Evolutionary conservation across 2,113 vertebrate genomes (phyloP), one percentile per base, ranked within the genome.

Genomic region (Micronycteris hirsuta): DNA sequence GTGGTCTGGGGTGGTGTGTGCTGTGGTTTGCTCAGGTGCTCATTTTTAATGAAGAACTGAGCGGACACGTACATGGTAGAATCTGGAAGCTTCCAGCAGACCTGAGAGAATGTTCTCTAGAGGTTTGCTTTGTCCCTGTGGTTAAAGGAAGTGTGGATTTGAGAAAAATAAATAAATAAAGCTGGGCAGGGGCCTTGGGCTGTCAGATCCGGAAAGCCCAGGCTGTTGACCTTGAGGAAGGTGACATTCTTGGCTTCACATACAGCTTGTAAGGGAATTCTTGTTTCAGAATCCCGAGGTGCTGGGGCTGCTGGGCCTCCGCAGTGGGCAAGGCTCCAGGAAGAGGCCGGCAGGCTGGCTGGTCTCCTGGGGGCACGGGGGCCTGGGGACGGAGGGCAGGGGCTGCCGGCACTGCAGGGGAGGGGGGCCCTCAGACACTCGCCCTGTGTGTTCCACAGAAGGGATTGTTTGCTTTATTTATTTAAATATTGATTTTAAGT

Each of bases 291-390:
- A 68, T 11, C 43, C 89, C 2, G 14, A 38, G 15, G 12, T 68
- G 12, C n/a, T 8, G 17, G 26, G n/a, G 22, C 8, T n/a, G 14
- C 4, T 3, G 41, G 49, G 61, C 4, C 22, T 36, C 45, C 16
- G 38, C 15, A 15, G 7, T 7, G 19, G 10, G 33, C 15, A 45
- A 6, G 74, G 47, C 20, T 74, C 47, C 3, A 14, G n/a, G 49
- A 7, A 47, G 67, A 24, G n/a, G 26, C 0, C 0, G 33, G 11
- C 36, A 10, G 36, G 14, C 2, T 12, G 10, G 33, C 7, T 3
- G 8, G 52, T 8, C 49, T 22, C 33, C 49, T 24, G 1, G 22
- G 45, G 16, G 17, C 8, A 31, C 19, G 0, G 10, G 22, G 10
- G 13, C 28, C 26, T 3, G 28, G 41, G 1, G 81, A 33, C 17